Conservation (phyloP, 2,888 invertebrate species). For the Polydrusus tereticollis region DNA sequence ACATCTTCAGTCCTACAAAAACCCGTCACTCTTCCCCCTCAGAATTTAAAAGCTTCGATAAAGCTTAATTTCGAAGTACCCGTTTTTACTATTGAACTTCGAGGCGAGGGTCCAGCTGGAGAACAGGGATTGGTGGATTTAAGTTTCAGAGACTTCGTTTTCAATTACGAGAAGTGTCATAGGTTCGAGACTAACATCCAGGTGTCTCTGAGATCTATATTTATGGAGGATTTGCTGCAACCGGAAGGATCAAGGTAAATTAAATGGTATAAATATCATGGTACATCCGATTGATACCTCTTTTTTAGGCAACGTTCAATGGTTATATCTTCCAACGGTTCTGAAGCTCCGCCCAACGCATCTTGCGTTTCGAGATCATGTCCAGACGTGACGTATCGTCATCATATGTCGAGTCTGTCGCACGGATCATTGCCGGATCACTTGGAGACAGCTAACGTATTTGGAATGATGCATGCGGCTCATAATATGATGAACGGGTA, state of each 20-base stretch:
- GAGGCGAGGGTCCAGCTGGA: constrained; percentile 76
- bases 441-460: constrained; percentile 70
- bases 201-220: constrained; percentile 85
- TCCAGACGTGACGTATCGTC: constrained; percentile 74
- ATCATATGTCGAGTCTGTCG: constrained; percentile 55
- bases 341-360: constrained; percentile 63
- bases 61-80: constrained; percentile 80
- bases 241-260: constrained; percentile 74
- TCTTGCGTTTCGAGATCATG: constrained; percentile 84
- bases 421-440: constrained; percentile 74
- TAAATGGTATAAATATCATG: too few relatives aligned
- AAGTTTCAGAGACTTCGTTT: constrained; percentile 85
- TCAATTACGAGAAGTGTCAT: constrained; percentile 79
- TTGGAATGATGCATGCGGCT: constrained; percentile 57
- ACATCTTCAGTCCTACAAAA: constrained; percentile 26
- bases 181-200: constrained; percentile 80
- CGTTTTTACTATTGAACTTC: constrained; percentile 80
- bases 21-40: constrained; percentile 29
- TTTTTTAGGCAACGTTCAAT: constrained; percentile 81
- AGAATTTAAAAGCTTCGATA: constrained; percentile 38
- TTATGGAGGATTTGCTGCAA: constrained; percentile 91
- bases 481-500: constrained; percentile 24
- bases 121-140: constrained; percentile 88
- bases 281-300: not conserved
- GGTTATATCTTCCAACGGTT: constrained; percentile 74